Base-by-base conservation (phyloP, 2,113 vertebrate species). In the Raja brachyura region DNA sequence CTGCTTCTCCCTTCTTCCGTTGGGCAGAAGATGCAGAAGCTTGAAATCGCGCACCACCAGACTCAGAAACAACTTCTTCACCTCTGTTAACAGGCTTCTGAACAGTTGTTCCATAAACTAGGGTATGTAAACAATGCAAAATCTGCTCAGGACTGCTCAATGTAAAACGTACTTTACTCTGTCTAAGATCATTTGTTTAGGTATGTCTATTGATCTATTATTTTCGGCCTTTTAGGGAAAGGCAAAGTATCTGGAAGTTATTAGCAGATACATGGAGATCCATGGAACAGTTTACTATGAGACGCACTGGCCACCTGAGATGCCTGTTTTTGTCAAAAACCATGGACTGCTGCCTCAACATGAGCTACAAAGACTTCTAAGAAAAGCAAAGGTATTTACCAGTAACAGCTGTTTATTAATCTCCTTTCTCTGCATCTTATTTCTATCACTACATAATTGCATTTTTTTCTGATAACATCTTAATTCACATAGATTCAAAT, bases 261-360 rank as follows among this genome's bases (percentile, higher is more conserved):
- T 99, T 90, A 97, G 97, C 94, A 98, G 97, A 93, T 97, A 99
- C 96, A 99, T 99, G 98, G 99, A 99, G 94, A 96, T 99, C 95
- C 99, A 99, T 0, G 98, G 98, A 93, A 99, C 99, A 0, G 99
- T 99, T 94, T 99, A 99, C 94, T 99, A 97, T 0, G 98, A 99
- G 95, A 97, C 97, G 0, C 98, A 99, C 95, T 96, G 98, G 63
- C 99, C 99, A 0, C 98, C 98, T 0, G 98, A 99, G 95, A 98
- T 99, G 7, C 99, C 99, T 0, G 97, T 97, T 0, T 99, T 99
- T 0, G 98, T 99, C 28, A 98, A 98, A 96, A 99, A 99, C 96
- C 99, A 99, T 0, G 99, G 99, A 20, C 96, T 99, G 94, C 94
- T 99, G 94, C 98, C 98, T 0, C 99, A 99, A 95, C 97, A 98